Evolutionary conservation across 2,797 vertebrate genomes (phyloP), one percentile per base, ranked within the genome.

Genomic region (Bryconaethiops microstoma): DNA sequence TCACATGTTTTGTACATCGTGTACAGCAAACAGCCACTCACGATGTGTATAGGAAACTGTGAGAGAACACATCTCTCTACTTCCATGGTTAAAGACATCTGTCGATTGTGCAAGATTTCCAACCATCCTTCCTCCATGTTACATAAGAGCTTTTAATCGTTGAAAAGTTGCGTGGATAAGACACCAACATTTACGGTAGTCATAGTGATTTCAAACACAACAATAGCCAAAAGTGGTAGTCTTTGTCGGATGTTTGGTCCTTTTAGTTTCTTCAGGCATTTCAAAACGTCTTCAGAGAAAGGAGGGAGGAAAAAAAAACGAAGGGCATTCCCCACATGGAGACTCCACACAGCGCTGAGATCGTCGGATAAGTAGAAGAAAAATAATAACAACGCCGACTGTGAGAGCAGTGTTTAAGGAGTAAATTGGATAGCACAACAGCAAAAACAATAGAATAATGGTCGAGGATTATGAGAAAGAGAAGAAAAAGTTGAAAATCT

Each of bases 81-180:
- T 23, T 72, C 40, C 7, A 54, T 69, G 42, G 25, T 79, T 70
- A 63, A 52, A 82, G 60, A 35, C 73, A 86, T 85, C 77, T 85
- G 77, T 10, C 14, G 77, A 69, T n/a, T 84, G 75, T 71, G 79
- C 39, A 84, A 81, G 69, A 85, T 35, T 50, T 80, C 71, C 60
- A 55, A 72, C 70, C n/a, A 2, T 35, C 35, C 45, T 82, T 75
- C 29, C 76, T 35, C 35, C 13, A 0, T 10, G 64, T 81, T 67
- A 50, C 29, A 65, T 64, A 80, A 83, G 39, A 19, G 42, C 73
- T 69, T 52, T 63, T 62, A 71, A 79, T 75, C 29, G 45, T 52
- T 71, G 65, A 76, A 74, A 81, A 83, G 71, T 76, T 67, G 63
- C 19, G 52, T 52, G 68, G 25, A 54, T 5, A 62, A 78, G 40